These are phyloP conservation scores for Anguilla pacifica DNA, from an alignment of 2,797 vertebrate species.

Conservation along the genomic window DNA sequence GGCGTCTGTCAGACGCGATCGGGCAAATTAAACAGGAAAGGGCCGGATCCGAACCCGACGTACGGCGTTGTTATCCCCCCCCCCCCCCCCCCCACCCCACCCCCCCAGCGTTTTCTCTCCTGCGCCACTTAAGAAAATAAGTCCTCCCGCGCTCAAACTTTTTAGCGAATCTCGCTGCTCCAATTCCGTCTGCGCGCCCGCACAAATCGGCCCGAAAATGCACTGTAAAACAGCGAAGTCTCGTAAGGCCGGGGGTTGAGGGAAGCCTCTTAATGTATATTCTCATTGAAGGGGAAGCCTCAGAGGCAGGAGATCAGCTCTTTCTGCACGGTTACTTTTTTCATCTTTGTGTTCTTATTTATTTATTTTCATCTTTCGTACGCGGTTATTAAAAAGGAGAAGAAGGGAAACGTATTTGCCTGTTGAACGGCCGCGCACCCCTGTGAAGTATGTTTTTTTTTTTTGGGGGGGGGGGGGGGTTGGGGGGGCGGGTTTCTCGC, in stretches of 20 bases:
- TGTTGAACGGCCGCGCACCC: slow-evolving; percentile 66
- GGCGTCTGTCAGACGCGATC: not conserved
- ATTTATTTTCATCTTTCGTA: slow-evolving; percentile 2
- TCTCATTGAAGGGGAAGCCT: slow-evolving; percentile 50
- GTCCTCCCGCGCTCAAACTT: slow-evolving; percentile 71
- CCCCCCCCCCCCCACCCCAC: no score
- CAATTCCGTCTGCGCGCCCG: slow-evolving; percentile 68
- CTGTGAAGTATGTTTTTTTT: slow-evolving; percentile 76
- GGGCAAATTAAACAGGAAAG: slow-evolving; percentile 52
- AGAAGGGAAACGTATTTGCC: slow-evolving; percentile 37
- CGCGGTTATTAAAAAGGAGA: slow-evolving; percentile 33
- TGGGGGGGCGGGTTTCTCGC: slow-evolving; percentile 70
- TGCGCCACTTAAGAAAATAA: slow-evolving; percentile 55
- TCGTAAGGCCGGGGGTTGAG: slow-evolving; percentile 40
- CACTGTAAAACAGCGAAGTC: slow-evolving; percentile 41
- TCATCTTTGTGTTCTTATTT: slow-evolving; percentile 40
- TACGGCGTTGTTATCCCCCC: slow-evolving; percentile 36
- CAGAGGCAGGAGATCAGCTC: slow-evolving; percentile 46
- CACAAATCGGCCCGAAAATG: slow-evolving; percentile 44
- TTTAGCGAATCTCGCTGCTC: slow-evolving; percentile 69
- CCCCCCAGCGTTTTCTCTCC: slow-evolving; percentile 23
- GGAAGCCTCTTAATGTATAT: slow-evolving; percentile 48
- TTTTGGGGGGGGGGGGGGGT: no score
- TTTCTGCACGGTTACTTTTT: slow-evolving; percentile 41
- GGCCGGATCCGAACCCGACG: slow-evolving; percentile 50